A percentile compares a stretch with the other conserved stretches of the same genome.
These are phyloP conservation scores for Pristionchus exspectatus DNA, from an alignment of 2,888 invertebrate genomes.

Conservation along the genomic window DNA sequence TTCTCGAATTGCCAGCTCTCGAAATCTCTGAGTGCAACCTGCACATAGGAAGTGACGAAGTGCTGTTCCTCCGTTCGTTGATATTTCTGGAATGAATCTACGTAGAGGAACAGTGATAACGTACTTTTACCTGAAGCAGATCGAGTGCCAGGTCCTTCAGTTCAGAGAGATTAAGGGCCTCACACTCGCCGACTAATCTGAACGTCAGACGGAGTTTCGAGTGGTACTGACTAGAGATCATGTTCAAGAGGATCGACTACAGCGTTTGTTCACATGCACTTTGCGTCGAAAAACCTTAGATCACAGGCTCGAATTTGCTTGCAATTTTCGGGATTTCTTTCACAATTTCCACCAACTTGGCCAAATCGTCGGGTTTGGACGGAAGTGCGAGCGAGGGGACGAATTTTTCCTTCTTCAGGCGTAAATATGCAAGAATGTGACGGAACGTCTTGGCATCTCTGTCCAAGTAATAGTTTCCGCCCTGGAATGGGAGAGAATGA, in stretches of 20 bases:
- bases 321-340: not conserved
- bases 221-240: not conserved
- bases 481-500: conserved; percentile 57
- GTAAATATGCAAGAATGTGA: conserved; percentile 95
- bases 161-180: conserved; percentile 77
- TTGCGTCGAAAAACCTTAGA: not conserved
- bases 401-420: conserved; percentile 86
- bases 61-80: conserved; percentile 75
- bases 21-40: conserved; percentile 75
- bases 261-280: not conserved
- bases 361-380: conserved; percentile 78
- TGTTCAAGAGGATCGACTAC: conserved; percentile 18
- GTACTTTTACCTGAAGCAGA: conserved; percentile 65
- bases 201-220: conserved; percentile 50
- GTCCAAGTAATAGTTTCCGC: conserved; percentile 93
- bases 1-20: conserved; percentile 77
- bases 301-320: not conserved
- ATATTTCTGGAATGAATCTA: conserved; percentile 44
- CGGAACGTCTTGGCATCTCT: conserved; percentile 97
- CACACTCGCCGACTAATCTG: conserved; percentile 77
- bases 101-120: not conserved
- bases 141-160: conserved; percentile 77
- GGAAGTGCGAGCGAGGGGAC: conserved; percentile 77
- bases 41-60: conserved; percentile 74
- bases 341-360: conserved; percentile 67